Evolutionary conservation across 2,888 invertebrate species (phyloP).

Genomic region (Suillia variegata): DNA sequence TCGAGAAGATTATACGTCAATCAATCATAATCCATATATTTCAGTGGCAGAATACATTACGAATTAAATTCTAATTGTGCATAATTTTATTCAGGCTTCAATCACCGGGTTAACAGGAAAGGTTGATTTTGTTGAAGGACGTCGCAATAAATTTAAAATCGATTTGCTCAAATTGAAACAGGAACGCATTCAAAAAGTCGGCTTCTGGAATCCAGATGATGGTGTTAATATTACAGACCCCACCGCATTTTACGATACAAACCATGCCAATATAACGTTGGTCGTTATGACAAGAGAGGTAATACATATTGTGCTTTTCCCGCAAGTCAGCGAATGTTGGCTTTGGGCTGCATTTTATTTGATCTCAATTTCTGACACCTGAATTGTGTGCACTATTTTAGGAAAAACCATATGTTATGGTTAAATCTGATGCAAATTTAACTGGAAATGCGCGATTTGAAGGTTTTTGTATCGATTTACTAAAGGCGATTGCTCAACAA

Average conservation of each 20-base stretch:
- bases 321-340: constrained; percentile 32
- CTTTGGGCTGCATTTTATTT: background rate
- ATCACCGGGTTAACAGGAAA: constrained; percentile 87
- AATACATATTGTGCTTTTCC: too few species aligned
- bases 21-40: too few species aligned
- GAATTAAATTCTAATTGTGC: too few species aligned
- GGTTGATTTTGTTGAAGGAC: constrained; percentile 84
- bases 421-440: constrained; percentile 80
- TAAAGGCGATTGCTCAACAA: constrained; percentile 79
- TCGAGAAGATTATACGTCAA: too few species aligned
- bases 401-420: constrained; percentile 93
- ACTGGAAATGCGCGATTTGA: constrained; percentile 88
- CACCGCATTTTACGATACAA: constrained; percentile 82
- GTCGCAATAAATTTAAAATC: constrained; percentile 81
- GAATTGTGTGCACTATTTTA: constrained; percentile 53
- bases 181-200: constrained; percentile 79
- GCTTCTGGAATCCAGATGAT: constrained; percentile 76
- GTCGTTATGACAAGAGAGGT: constrained; percentile 91
- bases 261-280: constrained; percentile 82
- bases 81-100: constrained; percentile 78
- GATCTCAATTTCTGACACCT: too few species aligned
- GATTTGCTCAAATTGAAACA: constrained; percentile 83
- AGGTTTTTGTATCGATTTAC: constrained; percentile 89
- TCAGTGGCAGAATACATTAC: too few species aligned
- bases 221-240: constrained; percentile 85